These are phyloP conservation scores for Pseudomyrmex gracilis DNA, from an alignment of 1,140 invertebrate species.

Conservation along the genomic window DNA sequence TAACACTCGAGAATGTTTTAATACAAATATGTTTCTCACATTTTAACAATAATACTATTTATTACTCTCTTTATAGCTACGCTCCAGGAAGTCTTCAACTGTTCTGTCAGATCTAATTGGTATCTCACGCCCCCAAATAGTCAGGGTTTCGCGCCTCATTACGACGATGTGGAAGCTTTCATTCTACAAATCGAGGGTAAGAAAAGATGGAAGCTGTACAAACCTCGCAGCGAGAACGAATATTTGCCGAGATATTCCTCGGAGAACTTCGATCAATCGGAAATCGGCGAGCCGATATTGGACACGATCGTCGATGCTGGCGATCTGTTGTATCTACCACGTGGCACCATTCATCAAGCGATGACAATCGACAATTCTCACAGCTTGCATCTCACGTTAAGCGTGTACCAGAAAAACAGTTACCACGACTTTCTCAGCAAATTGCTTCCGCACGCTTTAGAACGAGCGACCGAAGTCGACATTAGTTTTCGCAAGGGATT, in stretches of 20 bases:
- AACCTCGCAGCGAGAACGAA: conserved; percentile 88
- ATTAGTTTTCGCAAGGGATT: conserved; percentile 92
- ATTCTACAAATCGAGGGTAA: conserved; percentile 98
- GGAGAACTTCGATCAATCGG: conserved; percentile 91
- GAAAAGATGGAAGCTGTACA: conserved; percentile 97
- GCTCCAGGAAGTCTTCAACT: conserved; percentile 97
- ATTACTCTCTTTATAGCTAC: conserved; percentile 83
- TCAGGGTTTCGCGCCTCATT: conserved; percentile 99
- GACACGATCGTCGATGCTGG: conserved; percentile 94
- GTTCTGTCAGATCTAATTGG: conserved; percentile 96
- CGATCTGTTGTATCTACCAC: conserved; percentile 96
- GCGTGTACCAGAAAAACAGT: conserved; percentile 95
- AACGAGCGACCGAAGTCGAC: conserved; percentile 90
- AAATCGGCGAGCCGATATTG: conserved; percentile 93
- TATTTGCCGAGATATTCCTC: conserved; percentile 93
- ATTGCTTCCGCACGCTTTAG: conserved; percentile 91
- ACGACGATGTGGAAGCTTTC: conserved; percentile 99
- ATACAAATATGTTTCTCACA: conserved; percentile 19
- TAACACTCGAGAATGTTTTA: background rate
- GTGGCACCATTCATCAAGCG: conserved; percentile 97
- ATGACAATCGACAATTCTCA: conserved; percentile 90
- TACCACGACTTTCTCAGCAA: conserved; percentile 96
- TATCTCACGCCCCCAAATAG: conserved; percentile 98
- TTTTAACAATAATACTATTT: conserved; percentile 34
- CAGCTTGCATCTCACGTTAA: conserved; percentile 97